phyloP scores from a whole-genome alignment of 2,113 vertebrate genomes.

The Stomatorhinus ivindoensis region DNA sequence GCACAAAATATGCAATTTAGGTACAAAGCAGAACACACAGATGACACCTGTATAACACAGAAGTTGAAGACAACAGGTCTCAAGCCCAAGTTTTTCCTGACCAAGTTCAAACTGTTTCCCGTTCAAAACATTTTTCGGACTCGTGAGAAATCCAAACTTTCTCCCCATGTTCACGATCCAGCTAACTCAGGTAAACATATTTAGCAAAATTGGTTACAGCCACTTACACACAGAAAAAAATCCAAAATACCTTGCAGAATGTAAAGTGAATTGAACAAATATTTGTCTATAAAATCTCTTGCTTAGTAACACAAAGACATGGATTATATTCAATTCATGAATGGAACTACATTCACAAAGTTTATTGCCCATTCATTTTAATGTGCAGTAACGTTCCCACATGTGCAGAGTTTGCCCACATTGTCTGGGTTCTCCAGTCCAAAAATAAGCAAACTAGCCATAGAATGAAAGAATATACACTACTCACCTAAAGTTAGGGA shows the following conservation, averaged over 20 bases:
- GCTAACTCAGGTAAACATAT: not conserved
- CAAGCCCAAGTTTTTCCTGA: not conserved
- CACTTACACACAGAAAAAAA: not conserved
- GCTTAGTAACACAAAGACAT: not conserved
- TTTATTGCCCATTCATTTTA: not conserved
- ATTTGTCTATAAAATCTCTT: not conserved
- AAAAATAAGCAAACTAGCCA: not conserved
- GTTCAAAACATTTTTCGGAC: not conserved
- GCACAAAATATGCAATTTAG: not conserved
- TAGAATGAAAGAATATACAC: not conserved
- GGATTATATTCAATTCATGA: not conserved
- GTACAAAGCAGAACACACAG: not conserved
- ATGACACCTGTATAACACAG: not conserved
- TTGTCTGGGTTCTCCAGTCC: not conserved
- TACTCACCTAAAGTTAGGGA: too few species aligned
- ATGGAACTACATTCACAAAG: not conserved
- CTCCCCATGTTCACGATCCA: not conserved
- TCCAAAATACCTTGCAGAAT: not conserved
- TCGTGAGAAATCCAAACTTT: not conserved
- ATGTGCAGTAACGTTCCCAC: not conserved
- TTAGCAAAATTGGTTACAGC: not conserved
- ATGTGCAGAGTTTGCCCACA: not conserved
- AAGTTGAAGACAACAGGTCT: too few species aligned
- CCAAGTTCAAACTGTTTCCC: not conserved
- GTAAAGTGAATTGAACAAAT: not conserved